Evolutionary conservation across 2,113 vertebrate species (phyloP).

Genomic region (Oxygymnocypris stewartii): DNA sequence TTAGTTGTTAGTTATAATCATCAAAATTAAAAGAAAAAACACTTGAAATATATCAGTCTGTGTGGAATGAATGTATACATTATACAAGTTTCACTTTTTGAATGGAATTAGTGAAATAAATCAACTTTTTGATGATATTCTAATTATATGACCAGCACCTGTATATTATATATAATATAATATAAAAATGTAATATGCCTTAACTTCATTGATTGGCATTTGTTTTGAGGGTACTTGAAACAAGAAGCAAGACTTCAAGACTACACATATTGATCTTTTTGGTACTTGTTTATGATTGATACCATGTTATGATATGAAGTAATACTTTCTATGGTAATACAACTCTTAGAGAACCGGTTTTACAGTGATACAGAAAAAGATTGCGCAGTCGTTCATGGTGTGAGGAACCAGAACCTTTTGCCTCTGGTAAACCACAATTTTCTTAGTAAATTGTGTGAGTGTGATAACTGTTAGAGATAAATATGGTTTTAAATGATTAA

Average conservation of each 20-base stretch:
- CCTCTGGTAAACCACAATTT: neutral
- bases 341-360: neutral
- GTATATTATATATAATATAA: too few relatives aligned
- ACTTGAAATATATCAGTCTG: too few relatives aligned
- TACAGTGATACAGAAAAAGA: neutral
- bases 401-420: neutral
- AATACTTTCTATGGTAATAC: neutral
- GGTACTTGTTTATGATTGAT: neutral
- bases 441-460: neutral
- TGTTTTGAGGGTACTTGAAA: neutral
- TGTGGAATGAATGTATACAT: too few relatives aligned
- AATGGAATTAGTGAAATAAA: too few relatives aligned
- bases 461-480: neutral
- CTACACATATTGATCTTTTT: neutral
- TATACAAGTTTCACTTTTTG: too few relatives aligned
- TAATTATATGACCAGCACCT: too few relatives aligned
- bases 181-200: too few relatives aligned
- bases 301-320: neutral
- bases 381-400: neutral
- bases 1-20: too few relatives aligned
- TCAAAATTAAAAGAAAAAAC: too few relatives aligned
- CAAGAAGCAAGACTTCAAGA: neutral
- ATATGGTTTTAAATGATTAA: too few relatives aligned
- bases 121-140: too few relatives aligned
- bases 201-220: neutral